Percentiles rank a stretch among this genome's conserved stretches.
Conservation (phyloP, 2,888 invertebrate genomes). For the Lithophane leautieri region DNA sequence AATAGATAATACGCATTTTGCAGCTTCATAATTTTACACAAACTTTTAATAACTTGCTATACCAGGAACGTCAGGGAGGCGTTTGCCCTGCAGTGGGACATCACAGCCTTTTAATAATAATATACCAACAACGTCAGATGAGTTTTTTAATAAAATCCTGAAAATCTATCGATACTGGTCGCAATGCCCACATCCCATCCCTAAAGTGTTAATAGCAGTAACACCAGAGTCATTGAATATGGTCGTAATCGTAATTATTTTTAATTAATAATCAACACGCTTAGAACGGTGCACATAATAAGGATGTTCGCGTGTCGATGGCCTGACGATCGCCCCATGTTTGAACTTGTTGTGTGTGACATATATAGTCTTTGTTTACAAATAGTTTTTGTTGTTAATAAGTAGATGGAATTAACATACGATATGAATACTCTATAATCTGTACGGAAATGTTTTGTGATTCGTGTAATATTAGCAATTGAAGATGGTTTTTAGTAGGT, state of each 20-base stretch:
- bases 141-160: not conserved
- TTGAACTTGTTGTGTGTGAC: conserved; percentile 48
- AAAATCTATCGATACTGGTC: conserved; percentile 59
- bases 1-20: too few species aligned
- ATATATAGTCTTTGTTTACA: conserved; percentile 27
- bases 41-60: too few species aligned
- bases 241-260: conserved; percentile 91
- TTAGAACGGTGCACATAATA: conserved; percentile 86
- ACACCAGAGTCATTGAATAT: conserved; percentile 90
- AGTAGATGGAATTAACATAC: not conserved
- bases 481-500: too few species aligned
- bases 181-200: conserved; percentile 65
- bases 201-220: conserved; percentile 87
- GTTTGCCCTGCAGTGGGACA: too few species aligned
- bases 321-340: conserved; percentile 61
- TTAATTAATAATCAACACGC: conserved; percentile 91
- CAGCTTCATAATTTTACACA: too few species aligned
- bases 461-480: not conserved
- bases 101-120: too few species aligned
- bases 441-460: not conserved
- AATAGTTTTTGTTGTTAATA: not conserved
- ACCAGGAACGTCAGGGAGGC: too few species aligned
- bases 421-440: not conserved
- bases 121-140: too few species aligned
- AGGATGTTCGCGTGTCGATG: conserved; percentile 88